Base-by-base conservation (phyloP, 2,888 invertebrate species). In the Drosophila birchii region DNA sequence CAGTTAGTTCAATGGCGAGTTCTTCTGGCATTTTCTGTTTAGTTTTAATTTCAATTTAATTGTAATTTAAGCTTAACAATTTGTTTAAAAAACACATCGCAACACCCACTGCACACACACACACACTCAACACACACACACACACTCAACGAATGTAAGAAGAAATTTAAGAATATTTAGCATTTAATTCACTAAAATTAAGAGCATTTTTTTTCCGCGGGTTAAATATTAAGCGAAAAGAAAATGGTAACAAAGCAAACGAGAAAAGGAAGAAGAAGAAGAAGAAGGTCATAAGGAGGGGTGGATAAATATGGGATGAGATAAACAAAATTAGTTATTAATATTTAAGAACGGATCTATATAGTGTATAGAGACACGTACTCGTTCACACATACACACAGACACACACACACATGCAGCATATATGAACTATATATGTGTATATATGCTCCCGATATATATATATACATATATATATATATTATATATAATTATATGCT, bases 21-120 rank as follows among this genome's bases (percentile, higher is more conserved):
- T 57, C 49, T 55, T 57, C 61, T 74, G 69, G 53, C 70, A 62
- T 80, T 79, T 80, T 86, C 82, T 86, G 79, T 86, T 83, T 81
- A 81, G 77, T 84, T 83, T 76, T 82, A 82, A 77, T 79, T 87
- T 85, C 82, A 85, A 87, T 87, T 78, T 59, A 79, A 87, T 85
- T 85, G 85, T 86, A 83, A 72, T 78, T 59, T 81, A 84, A 83
- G 79, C 79, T 78, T 84, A 75, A 75, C 58, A 47, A 62, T 76
- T 81, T 80, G 86, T 85, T 85, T 87, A 63, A 75, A 84, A 84
- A 85, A 80, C 36, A 43, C 16, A 34, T 47, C 23, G 36, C 43
- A 49, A 34, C 49, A 23, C 32, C 54, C 20, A 41, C 44, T 39
- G 18, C 26, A 29, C 14, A 26, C 44, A 32, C 55, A 26, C 36